Conservation (phyloP, 2,888 invertebrate genomes). For the Dryobota labecula region DNA sequence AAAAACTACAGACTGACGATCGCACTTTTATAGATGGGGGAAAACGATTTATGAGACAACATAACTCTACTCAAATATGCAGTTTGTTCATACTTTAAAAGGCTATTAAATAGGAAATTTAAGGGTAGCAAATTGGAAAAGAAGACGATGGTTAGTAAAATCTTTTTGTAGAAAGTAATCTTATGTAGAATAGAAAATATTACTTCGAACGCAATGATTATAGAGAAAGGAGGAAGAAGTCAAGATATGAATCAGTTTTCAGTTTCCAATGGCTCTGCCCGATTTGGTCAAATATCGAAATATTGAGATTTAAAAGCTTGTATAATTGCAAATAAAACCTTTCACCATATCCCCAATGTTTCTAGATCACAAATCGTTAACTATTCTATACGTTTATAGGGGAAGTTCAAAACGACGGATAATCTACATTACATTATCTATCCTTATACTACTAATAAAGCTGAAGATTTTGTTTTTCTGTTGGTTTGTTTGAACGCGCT, state of each 20-base stretch:
- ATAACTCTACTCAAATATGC: not conserved
- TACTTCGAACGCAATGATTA: conserved; percentile 26
- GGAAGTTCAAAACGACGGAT: not conserved
- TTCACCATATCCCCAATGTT: not conserved
- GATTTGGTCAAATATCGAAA: not conserved
- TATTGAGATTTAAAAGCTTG: not conserved
- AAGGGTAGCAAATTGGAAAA: not conserved
- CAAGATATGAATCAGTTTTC: conserved; percentile 24
- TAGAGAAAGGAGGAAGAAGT: conserved; percentile 39
- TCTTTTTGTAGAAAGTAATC: conserved; percentile 27
- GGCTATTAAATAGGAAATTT: not conserved
- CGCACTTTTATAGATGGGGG: conserved; percentile 39
- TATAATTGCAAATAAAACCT: not conserved
- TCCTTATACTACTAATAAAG: too few relatives aligned
- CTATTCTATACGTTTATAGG: not conserved
- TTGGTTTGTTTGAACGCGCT: too few relatives aligned
- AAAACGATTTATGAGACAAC: conserved; percentile 50
- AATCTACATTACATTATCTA: too few relatives aligned
- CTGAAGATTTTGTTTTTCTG: too few relatives aligned
- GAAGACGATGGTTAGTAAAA: conserved; percentile 18
- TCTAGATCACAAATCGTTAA: not conserved
- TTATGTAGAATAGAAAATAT: conserved; percentile 22
- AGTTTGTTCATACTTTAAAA: conserved; percentile 8
- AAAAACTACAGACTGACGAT: conserved; percentile 62
- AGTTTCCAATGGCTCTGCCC: conserved; percentile 27